phyloP scores from a whole-genome alignment of 2,888 invertebrate genomes.

The Lasioglossum marginatum region DNA sequence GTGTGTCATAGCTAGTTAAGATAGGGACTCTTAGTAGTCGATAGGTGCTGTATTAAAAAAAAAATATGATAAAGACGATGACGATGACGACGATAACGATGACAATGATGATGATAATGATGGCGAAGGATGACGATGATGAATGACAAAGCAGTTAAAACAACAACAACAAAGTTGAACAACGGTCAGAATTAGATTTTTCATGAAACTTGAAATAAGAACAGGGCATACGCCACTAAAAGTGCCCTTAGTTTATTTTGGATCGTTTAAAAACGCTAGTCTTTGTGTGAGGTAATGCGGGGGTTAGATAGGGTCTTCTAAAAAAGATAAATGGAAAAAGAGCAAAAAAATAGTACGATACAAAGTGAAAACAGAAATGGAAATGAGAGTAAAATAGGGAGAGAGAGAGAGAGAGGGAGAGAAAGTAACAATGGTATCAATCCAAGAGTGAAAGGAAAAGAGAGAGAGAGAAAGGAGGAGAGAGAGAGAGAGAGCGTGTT shows the following conservation, averaged over 20 bases:
- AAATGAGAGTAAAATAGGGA: slow-evolving; percentile 63
- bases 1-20: slow-evolving; percentile 84
- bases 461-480: slow-evolving; percentile 38
- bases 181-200: slow-evolving; percentile 88
- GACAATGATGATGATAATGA: not conserved
- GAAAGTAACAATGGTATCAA: not conserved
- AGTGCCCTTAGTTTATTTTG: slow-evolving; percentile 84
- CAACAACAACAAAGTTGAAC: slow-evolving; percentile 85
- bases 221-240: slow-evolving; percentile 83
- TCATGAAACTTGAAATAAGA: slow-evolving; percentile 84
- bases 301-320: slow-evolving; percentile 79
- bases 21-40: slow-evolving; percentile 83
- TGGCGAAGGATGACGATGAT: not conserved
- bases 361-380: slow-evolving; percentile 46
- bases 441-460: slow-evolving; percentile 31
- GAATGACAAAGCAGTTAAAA: slow-evolving; percentile 26
- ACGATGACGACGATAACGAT: not conserved
- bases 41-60: slow-evolving; percentile 87
- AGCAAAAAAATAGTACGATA: slow-evolving; percentile 62
- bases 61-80: not conserved
- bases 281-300: slow-evolving; percentile 81
- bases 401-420: slow-evolving; percentile 59
- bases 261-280: slow-evolving; percentile 82
- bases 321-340: slow-evolving; percentile 64
- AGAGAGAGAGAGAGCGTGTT: slow-evolving; percentile 63